These are phyloP conservation scores for Microplitis demolitor DNA, from an alignment of 1,140 invertebrate species.

Conservation along the genomic window DNA sequence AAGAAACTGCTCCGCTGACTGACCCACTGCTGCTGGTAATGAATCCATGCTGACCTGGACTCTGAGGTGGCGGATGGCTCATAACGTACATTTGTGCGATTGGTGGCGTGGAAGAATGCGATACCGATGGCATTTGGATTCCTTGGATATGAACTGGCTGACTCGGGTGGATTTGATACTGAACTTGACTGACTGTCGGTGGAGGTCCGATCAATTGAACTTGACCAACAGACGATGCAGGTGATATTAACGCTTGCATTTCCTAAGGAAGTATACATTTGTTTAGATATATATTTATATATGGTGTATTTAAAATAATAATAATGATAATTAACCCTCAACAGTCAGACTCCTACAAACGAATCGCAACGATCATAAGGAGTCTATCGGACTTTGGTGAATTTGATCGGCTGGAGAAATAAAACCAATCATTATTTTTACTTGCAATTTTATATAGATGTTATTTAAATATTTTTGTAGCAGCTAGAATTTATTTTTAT, in stretches of 20 bases:
- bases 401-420: too few relatives aligned
- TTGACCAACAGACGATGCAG: slow-evolving; percentile 51
- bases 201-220: slow-evolving; percentile 57
- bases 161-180: slow-evolving; percentile 59
- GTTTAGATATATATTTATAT: too few relatives aligned
- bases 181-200: slow-evolving; percentile 56
- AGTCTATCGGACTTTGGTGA: too few relatives aligned
- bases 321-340: too few relatives aligned
- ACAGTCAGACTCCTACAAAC: background rate
- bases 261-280: slow-evolving; percentile 37
- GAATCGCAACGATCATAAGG: too few relatives aligned
- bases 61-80: slow-evolving; percentile 55
- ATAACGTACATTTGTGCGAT: slow-evolving; percentile 59
- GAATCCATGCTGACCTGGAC: slow-evolving; percentile 46
- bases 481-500: too few relatives aligned
- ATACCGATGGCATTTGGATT: slow-evolving; percentile 45
- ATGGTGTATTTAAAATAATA: too few relatives aligned
- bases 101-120: slow-evolving; percentile 53
- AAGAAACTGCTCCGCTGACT: slow-evolving; percentile 53
- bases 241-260: slow-evolving; percentile 54
- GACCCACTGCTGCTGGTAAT: slow-evolving; percentile 48
- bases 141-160: slow-evolving; percentile 55
- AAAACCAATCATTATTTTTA: too few relatives aligned
- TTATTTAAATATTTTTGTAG: too few relatives aligned
- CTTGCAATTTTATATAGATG: too few relatives aligned